Conservation (phyloP, 2,113 vertebrate species). For the Erinaceus europaeus region DNA sequence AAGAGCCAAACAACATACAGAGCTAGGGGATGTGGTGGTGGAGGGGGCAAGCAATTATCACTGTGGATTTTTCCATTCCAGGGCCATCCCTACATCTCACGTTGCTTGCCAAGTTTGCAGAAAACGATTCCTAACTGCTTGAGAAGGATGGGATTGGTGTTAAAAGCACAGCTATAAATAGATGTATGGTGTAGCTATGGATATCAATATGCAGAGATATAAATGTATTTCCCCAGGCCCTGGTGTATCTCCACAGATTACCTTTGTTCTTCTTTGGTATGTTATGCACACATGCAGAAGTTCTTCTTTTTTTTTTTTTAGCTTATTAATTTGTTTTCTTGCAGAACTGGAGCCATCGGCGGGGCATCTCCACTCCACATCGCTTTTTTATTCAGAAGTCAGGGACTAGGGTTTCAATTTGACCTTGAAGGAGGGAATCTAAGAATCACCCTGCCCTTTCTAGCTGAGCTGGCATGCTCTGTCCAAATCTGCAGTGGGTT, state of each 20-base stretch:
- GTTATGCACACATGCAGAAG: too few species aligned
- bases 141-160: not conserved
- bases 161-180: not conserved
- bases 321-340: too few species aligned
- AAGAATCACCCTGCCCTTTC: not conserved
- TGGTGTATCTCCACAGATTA: not conserved
- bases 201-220: not conserved
- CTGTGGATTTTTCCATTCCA: not conserved
- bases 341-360: too few species aligned
- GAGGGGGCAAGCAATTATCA: not conserved
- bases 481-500: not conserved
- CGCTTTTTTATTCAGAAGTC: too few species aligned
- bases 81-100: not conserved
- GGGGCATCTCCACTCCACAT: too few species aligned
- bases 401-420: not conserved
- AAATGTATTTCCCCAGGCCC: not conserved
- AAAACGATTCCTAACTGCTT: not conserved
- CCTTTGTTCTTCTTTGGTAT: not conserved
- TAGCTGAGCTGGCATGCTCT: rapidly evolving
- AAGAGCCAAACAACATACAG: not conserved
- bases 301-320: too few species aligned
- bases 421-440: not conserved
- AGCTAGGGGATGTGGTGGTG: not conserved
- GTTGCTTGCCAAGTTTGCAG: not conserved
- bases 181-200: not conserved